phyloP scores from a whole-genome alignment of 2,888 invertebrate genomes.

The Epinotia bilunana region DNA sequence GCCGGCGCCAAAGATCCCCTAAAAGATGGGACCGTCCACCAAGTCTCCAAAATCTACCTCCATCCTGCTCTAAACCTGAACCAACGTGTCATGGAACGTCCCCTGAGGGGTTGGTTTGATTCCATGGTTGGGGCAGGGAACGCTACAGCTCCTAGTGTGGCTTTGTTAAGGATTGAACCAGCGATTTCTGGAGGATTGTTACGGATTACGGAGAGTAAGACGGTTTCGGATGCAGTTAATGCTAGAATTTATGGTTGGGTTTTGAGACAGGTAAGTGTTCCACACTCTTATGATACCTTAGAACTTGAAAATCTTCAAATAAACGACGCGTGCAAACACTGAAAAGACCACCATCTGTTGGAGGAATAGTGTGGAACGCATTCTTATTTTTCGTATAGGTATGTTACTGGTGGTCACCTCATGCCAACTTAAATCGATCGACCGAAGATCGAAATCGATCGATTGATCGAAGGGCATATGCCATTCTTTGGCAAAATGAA shows the following conservation, averaged over 20 bases:
- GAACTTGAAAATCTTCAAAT: not conserved
- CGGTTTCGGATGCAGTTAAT: constrained; percentile 30
- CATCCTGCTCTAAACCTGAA: constrained; percentile 45
- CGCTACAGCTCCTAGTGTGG: constrained; percentile 41
- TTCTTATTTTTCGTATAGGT: no score
- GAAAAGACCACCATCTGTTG: no score
- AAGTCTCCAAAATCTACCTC: constrained; percentile 52
- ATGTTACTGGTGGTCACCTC: no score
- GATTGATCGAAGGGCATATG: no score
- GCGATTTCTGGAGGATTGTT: constrained; percentile 40
- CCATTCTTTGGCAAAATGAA: no score
- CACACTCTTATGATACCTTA: not conserved
- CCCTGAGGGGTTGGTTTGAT: not conserved
- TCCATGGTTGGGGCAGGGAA: not conserved
- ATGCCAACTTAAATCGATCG: no score
- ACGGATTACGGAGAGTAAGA: constrained; percentile 36
- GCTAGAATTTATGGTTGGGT: constrained; percentile 60
- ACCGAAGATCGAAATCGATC: no score
- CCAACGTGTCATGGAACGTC: not conserved
- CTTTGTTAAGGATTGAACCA: constrained; percentile 53
- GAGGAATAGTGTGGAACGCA: no score
- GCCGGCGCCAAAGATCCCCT: constrained; percentile 58
- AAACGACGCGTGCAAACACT: not conserved
- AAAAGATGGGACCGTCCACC: constrained; percentile 59
- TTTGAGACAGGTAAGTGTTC: constrained; percentile 53